These are phyloP conservation scores for Hyperoplus lanceolatus DNA, from an alignment of 2,797 vertebrate species.

Conservation along the genomic window DNA sequence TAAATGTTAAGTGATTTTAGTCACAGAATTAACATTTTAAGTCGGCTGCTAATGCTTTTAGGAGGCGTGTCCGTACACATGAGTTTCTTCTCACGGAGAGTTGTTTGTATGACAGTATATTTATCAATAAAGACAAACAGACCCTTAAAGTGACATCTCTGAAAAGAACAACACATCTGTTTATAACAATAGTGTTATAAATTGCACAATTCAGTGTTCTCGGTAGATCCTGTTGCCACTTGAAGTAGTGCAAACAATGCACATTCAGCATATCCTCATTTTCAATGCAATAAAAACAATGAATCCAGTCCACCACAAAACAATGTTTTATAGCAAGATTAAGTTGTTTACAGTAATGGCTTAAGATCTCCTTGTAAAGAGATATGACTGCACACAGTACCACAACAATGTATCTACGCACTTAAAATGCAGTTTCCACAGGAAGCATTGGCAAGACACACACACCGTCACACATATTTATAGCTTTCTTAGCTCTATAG, in stretches of 20 bases:
- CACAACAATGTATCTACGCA: slow-evolving; percentile 33
- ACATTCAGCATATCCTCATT: slow-evolving; percentile 54
- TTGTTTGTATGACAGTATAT: slow-evolving; percentile 9
- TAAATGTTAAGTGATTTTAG: slow-evolving; percentile 42
- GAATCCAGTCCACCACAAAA: slow-evolving; percentile 63
- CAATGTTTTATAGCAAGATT: slow-evolving; percentile 62
- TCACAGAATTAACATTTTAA: slow-evolving; percentile 52
- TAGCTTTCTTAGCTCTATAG: slow-evolving; percentile 39
- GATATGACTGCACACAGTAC: slow-evolving; percentile 33
- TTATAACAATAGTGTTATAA: slow-evolving; percentile 25
- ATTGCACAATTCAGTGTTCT: slow-evolving; percentile 43
- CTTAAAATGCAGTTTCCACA: slow-evolving; percentile 36
- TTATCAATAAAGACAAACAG: slow-evolving; percentile 23
- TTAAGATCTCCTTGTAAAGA: slow-evolving; percentile 47
- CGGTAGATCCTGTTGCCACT: slow-evolving; percentile 41
- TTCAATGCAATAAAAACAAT: slow-evolving; percentile 68
- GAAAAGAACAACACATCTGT: slow-evolving; percentile 16
- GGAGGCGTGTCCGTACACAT: slow-evolving; percentile 1
- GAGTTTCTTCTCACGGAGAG: slow-evolving; percentile 4
- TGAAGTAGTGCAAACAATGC: slow-evolving; percentile 51
- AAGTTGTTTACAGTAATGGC: slow-evolving; percentile 58
- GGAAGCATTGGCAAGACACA: slow-evolving; percentile 33
- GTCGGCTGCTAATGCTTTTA: slow-evolving; percentile 21
- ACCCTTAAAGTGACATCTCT: slow-evolving; percentile 3
- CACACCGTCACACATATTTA: slow-evolving; percentile 26